Evolutionary conservation across 2,888 invertebrate species (phyloP), one percentile per base, ranked within the genome.

Genomic region (Margaritifera margaritifera): DNA sequence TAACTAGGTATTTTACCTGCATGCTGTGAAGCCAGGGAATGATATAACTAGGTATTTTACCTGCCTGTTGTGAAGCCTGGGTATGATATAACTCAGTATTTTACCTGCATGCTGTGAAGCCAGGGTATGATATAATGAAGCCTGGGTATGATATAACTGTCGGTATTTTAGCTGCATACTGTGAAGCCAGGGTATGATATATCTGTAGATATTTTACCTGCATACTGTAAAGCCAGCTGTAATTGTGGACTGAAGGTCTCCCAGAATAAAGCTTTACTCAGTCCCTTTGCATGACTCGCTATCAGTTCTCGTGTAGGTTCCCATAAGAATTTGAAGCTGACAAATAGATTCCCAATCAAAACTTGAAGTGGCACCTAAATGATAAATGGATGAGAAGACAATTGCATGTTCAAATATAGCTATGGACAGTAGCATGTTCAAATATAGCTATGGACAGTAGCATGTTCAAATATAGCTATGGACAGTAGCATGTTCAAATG

Each of bases 291-390:
- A 86, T 94, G 95, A 0, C 94, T 92, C 2, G 93, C 92, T 61
- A 98, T 93, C 56, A 96, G 91, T 84, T 94, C 93, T 22, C 92
- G 91, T 0, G 95, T 92, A 0, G 97, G 96, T 74, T 95, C 94
- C 98, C 98, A 98, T 0, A 98, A 88, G 20, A 96, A 91, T 80
- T 95, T 94, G 84, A 98, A 97, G 88, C 97, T 97, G 25, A 95
- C 92, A 88, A 95, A 95, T 62, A 97, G 91, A 71, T 87, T 92
- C 2, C 97, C 96, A 52, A 97, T 91, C 83, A 97, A 92, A 84
- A 95, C 96, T 72, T 94, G 92, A 25, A 98, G 87, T 0, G 94
- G 93, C 82, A 94, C 92, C 79, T 91, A 77, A 19, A 86, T 80
- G 54, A 75, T 71, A 53, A 25, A 60, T 27, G 3, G 57, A 62